Conservation (phyloP, 1,140 invertebrate species). For the Notospermus geniculatus region DNA sequence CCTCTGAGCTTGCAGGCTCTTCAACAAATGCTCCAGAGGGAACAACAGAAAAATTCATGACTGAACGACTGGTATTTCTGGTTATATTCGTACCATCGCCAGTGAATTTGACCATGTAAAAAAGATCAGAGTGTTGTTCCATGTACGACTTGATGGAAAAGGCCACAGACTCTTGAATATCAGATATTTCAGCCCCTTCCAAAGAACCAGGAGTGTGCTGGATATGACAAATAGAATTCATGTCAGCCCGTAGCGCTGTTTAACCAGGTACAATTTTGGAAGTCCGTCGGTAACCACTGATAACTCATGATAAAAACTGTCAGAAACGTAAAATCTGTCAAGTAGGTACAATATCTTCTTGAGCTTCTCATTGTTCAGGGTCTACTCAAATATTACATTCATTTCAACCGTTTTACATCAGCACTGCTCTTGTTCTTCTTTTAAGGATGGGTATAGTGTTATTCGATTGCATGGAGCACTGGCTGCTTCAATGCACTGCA, state of each 20-base stretch:
- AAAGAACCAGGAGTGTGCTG: not conserved
- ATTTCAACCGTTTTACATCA: no score
- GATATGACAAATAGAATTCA: conserved; percentile 6
- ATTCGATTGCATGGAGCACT: no score
- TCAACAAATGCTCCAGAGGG: no score
- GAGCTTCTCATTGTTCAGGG: not conserved
- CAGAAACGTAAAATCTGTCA: conserved; percentile 10
- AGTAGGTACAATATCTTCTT: conserved; percentile 5
- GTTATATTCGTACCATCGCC: conserved; percentile 5
- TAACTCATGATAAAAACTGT: conserved; percentile 11
- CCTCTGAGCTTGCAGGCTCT: no score
- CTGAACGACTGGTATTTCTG: not conserved
- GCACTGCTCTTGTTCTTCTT: no score
- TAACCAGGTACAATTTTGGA: not conserved
- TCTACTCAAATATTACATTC: no score
- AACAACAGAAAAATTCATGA: not conserved
- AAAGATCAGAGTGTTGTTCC: not conserved
- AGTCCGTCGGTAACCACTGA: not conserved
- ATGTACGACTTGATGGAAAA: not conserved
- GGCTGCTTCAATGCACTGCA: no score
- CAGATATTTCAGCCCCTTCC: not conserved
- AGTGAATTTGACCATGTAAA: not conserved
- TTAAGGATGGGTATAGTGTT: no score
- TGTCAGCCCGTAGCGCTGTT: not conserved
- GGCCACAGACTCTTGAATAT: not conserved